A percentile compares a stretch with the other conserved stretches of the same genome.
Conservation (phyloP, 30 jellyfish, hydroid and myxozoan genomes). For the Turritopsis rubra region DNA sequence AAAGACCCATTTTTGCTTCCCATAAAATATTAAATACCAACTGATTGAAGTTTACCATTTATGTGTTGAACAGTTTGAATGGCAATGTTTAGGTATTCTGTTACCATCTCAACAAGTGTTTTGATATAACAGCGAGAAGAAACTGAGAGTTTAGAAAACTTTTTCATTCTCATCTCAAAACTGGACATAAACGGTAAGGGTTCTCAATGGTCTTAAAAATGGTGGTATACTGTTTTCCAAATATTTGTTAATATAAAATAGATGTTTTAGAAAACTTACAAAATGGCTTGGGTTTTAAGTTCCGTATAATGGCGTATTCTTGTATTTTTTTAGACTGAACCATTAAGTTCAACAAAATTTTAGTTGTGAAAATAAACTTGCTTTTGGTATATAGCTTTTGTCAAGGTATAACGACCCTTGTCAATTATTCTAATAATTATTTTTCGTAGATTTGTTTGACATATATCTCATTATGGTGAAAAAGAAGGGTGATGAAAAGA, state of each 20-base stretch:
- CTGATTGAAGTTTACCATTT: neutral
- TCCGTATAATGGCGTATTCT: neutral
- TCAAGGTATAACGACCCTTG: too few relatives aligned
- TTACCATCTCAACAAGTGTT: neutral
- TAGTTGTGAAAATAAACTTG: neutral
- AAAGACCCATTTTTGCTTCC: neutral
- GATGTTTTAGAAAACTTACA: neutral
- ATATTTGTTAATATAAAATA: neutral
- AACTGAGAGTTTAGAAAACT: neutral
- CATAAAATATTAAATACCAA: neutral
- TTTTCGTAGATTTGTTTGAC: neutral
- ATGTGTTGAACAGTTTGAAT: neutral
- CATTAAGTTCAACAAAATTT: neutral
- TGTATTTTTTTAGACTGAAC: neutral
- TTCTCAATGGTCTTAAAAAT: neutral
- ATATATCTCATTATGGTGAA: conserved; percentile 5
- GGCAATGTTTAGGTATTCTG: neutral
- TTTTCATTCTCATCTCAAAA: neutral
- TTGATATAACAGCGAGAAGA: neutral
- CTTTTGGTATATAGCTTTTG: neutral
- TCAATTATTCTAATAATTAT: too few relatives aligned
- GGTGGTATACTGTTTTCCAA: neutral
- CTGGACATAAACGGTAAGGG: neutral
- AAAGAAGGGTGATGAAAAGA: conserved; percentile 1
- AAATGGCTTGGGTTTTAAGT: neutral